Evolutionary conservation across 2,888 invertebrate genomes (phyloP).

Genomic region (Tenthredo notha): DNA sequence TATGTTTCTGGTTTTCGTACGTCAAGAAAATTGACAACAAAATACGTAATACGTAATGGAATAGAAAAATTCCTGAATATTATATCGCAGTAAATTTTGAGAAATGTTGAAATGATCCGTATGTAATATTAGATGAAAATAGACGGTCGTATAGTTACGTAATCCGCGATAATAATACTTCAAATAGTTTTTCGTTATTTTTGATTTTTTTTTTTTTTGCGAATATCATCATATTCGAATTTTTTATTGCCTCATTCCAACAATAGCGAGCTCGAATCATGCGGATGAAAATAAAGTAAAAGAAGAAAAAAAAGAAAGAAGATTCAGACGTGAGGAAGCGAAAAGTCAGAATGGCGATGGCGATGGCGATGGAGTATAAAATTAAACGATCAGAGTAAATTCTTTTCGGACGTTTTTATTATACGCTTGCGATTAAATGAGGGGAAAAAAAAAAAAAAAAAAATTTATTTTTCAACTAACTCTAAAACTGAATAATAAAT

Average conservation of each 20-base stretch:
- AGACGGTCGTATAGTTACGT: not conserved
- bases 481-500: constrained; percentile 10
- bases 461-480: not conserved
- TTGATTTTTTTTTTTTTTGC: too few species aligned
- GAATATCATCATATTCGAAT: not conserved
- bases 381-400: constrained; percentile 39
- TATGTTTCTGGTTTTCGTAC: not conserved
- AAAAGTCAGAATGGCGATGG: constrained; percentile 38
- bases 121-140: constrained; percentile 7
- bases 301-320: constrained; percentile 9
- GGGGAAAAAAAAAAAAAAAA: too few species aligned
- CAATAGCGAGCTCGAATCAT: constrained; percentile 33
- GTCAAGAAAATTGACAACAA: not conserved
- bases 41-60: not conserved
- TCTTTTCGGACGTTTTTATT: constrained; percentile 6
- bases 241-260: constrained; percentile 22
- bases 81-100: not conserved
- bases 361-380: constrained; percentile 14
- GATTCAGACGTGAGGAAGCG: not conserved
- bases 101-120: not conserved
- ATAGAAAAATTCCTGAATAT: not conserved
- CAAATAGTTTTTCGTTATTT: not conserved
- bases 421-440: not conserved
- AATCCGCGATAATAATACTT: not conserved
- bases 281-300: constrained; percentile 43